Percentiles rank a stretch among this genome's conserved stretches.
phyloP scores from a whole-genome alignment of 2,113 vertebrate species.

The Lepisosteus osseus region DNA sequence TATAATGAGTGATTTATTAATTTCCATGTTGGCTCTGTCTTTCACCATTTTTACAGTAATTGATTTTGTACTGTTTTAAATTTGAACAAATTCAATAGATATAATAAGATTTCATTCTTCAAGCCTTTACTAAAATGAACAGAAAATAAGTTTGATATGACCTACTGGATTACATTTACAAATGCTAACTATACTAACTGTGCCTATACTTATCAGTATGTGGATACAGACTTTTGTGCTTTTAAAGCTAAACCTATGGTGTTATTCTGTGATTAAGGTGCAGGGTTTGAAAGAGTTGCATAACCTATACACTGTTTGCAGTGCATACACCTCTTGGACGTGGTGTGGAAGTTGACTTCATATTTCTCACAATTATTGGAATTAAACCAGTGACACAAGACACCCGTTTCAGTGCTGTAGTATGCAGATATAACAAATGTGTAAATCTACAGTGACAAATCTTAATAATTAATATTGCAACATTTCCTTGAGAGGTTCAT shows the following conservation, averaged over 20 bases:
- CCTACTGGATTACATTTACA: conserved; percentile 26
- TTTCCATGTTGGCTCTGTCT: too few species aligned
- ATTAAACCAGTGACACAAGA: not conserved
- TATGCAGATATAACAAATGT: too few species aligned
- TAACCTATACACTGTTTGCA: not conserved
- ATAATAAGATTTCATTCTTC: too few species aligned
- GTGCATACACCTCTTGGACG: not conserved
- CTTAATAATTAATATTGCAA: not conserved
- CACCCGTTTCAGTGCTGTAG: not conserved
- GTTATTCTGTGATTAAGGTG: not conserved
- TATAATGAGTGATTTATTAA: too few species aligned
- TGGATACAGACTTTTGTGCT: conserved; percentile 10
- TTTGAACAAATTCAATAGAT: too few species aligned
- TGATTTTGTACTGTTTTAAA: too few species aligned
- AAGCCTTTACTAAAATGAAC: too few species aligned
- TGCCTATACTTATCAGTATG: conserved; percentile 18
- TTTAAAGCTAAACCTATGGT: conserved; percentile 20
- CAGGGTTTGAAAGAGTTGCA: not conserved
- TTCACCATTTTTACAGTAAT: too few species aligned
- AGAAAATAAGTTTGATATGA: not conserved
- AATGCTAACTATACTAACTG: conserved; percentile 16
- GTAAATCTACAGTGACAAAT: not conserved
- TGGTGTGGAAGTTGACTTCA: not conserved
- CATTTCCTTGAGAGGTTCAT: not conserved
- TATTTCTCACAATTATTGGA: not conserved